Evolutionary conservation across 2,797 vertebrate genomes (phyloP), one percentile per base, ranked within the genome.

Genomic region (Enteromius radiatus): DNA sequence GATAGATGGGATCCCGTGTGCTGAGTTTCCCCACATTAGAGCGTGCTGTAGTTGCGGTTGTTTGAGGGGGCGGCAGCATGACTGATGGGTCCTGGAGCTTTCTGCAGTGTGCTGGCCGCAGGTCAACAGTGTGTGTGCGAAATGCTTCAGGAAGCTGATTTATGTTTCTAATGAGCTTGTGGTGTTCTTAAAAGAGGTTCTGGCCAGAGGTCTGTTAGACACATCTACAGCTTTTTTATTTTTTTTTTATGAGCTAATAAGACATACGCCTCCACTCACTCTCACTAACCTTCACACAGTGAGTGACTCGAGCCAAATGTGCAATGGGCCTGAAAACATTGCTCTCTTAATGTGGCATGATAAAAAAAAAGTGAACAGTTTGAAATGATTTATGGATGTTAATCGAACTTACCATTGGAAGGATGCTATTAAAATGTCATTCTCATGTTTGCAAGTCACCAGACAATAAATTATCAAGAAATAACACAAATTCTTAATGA

Each of bases 151-250:
- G 68, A 86, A 71, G 74, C 33, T 65, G 63, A 82, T 69, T 69
- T 86, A 76, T 26, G 73, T 54, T 80, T 64, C 14, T 71, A 83
- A 74, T 75, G 49, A 65, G 69, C 28, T 74, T 85, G 47, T 79
- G 84, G 76, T 81, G 36, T n/a, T 70, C 67, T 31, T 63, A 47
- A 71, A 71, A 31, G 67, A 61, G 3, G 28, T 63, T 81, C 54
- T 73, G 79, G 28, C 56, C 33, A 54, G 45, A 82, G 23, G 61
- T 82, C 69, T 82, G 70, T 65, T 75, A 54, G 71, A 54, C 12
- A 21, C 31, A 81, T 80, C 23, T 81, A 31, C 31, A 15, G 61
- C 10, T 41, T 67, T 52, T 45, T 74, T 74, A n/a, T 7, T 36
- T 36, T 6, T 36, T 41, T 41, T 14, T 45, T 45, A 75, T 74